Base-by-base conservation (phyloP, 2,113 vertebrate genomes). In the Neotoma lepida region DNA sequence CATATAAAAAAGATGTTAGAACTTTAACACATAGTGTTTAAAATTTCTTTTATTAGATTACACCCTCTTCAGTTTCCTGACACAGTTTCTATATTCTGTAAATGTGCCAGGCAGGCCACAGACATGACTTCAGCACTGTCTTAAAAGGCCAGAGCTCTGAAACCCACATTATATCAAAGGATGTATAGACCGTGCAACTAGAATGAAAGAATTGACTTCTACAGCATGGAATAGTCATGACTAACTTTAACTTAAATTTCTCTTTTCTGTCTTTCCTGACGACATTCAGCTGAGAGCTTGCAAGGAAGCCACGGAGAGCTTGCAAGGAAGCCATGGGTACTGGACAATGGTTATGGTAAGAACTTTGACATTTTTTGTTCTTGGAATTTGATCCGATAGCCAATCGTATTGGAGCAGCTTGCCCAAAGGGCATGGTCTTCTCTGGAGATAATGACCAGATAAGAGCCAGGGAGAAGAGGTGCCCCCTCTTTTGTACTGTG, bases 1-100 rank as follows among this genome's bases (percentile, higher is more conserved):
- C 17, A 63, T 9, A 15, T 26, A 66, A 51, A 87, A 90, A 78
- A 88, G 18, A 66, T 39, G 2, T 54, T 49, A 3, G 2, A 63
- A 56, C 49, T 56, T 84, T 64, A 78, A 76, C 56, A 26, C 86
- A 26, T 4, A 74, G 2, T 66, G 10, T 17, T 92, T 90, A 82
- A 94, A 41, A 18, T 92, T 80, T 88, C 3, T 39, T 86, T 41
- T 86, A 24, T 68, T 86, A 82, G 4, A 94, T 78, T 39, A 71
- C 30, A 70, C 74, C 66, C 22, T 71, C 56, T 88, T 93, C 18
- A 56, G 1, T 58, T 35, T 82, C 15, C 63, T 82, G 33, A 66
- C 44, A 26, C 7, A 81, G 26, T 70, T 88, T 13, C 18, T 90
- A 33, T 44, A 24, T 0, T 68, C 3, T 66, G 24, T 64, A 78